phyloP scores from a whole-genome alignment of 2,888 invertebrate species.

The Drosophila parthenogenetica region DNA sequence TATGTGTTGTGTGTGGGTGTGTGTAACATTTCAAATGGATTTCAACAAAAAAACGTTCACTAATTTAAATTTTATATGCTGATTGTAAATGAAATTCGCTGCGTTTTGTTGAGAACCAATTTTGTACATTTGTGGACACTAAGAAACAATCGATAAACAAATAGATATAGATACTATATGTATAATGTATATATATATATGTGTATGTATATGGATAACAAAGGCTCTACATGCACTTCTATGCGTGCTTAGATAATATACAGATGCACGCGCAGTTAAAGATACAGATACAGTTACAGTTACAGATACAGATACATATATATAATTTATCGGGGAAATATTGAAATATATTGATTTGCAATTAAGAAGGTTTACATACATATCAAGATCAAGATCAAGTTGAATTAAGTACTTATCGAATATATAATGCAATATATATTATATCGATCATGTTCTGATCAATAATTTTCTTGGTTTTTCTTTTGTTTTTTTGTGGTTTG shows the following conservation, averaged over 20 bases:
- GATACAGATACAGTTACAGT: conserved; percentile 44
- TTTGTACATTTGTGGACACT: conserved; percentile 71
- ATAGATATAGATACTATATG: conserved; percentile 32
- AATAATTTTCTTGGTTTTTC: not conserved
- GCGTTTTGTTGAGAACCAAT: conserved; percentile 78
- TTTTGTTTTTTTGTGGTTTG: conserved; percentile 1
- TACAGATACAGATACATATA: conserved; percentile 28
- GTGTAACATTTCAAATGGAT: conserved; percentile 60
- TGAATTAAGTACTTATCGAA: conserved; percentile 56
- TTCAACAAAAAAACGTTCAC: conserved; percentile 61
- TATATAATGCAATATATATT: conserved; percentile 72
- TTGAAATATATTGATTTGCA: conserved; percentile 35
- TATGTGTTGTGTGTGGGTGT: conserved; percentile 3
- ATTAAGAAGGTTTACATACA: conserved; percentile 58
- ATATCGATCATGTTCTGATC: conserved; percentile 45
- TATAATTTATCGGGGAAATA: conserved; percentile 11
- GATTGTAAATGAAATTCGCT: conserved; percentile 76
- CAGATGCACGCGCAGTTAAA: conserved; percentile 31
- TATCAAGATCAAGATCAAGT: conserved; percentile 35
- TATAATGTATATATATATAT: conserved; percentile 24
- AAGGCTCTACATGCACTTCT: conserved; percentile 72
- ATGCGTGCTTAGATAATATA: conserved; percentile 47
- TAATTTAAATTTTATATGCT: conserved; percentile 48
- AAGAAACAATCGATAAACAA: conserved; percentile 51
- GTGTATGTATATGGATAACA: conserved; percentile 58